A percentile compares a stretch with the other conserved stretches of the same genome.
Conservation (phyloP, 2,888 invertebrate species). For the Pristionchus entomophagus region DNA sequence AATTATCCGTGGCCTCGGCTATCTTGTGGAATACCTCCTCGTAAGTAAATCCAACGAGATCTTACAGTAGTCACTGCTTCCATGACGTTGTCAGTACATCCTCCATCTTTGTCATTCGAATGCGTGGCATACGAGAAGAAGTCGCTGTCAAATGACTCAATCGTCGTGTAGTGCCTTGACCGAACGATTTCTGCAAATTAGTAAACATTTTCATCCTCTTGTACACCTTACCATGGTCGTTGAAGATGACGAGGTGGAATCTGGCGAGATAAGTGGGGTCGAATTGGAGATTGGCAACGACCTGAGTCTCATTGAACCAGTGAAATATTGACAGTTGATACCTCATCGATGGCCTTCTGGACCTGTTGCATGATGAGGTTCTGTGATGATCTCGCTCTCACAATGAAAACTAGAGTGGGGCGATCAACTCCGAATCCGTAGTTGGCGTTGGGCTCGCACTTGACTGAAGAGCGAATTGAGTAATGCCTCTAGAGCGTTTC, state of each 20-base stretch:
- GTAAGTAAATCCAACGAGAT: too few species aligned
- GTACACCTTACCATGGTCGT: conserved; percentile 16
- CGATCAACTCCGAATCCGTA: conserved; percentile 58
- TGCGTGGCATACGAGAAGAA: neutral
- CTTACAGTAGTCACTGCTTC: conserved; percentile 50
- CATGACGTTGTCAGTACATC: conserved; percentile 59
- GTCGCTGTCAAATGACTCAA: neutral
- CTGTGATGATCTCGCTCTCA: conserved; percentile 56
- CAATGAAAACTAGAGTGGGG: conserved; percentile 65
- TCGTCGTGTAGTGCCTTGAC: neutral
- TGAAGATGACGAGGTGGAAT: conserved; percentile 41
- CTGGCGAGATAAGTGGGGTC: conserved; percentile 29
- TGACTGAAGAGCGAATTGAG: conserved; percentile 50
- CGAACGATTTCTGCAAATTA: neutral
- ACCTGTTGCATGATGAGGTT: conserved; percentile 59
- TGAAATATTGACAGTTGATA: neutral
- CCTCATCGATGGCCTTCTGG: neutral
- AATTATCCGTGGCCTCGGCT: too few species aligned
- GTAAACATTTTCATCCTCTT: neutral
- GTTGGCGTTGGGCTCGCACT: conserved; percentile 59
- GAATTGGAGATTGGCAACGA: conserved; percentile 31
- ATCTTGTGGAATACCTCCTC: too few species aligned
- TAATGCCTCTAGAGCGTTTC: too few species aligned
- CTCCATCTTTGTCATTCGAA: conserved; percentile 51
- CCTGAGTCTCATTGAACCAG: neutral